A percentile compares a stretch with the other conserved stretches of the same genome.
Conservation (phyloP, 2,888 invertebrate species). For the Myopa testacea region DNA sequence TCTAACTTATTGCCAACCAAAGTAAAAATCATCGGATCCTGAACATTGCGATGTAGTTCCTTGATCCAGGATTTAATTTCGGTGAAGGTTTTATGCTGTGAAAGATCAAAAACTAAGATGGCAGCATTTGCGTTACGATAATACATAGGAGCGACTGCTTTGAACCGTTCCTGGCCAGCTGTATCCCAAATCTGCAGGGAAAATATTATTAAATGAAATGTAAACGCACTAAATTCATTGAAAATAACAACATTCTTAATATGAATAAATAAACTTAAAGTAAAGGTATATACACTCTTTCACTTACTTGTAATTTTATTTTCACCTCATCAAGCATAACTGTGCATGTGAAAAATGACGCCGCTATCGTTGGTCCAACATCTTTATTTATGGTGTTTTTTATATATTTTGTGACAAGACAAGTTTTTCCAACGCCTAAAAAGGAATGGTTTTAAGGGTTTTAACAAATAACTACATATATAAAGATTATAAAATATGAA, state of each 20-base stretch:
- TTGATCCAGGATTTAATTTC: slow-evolving; percentile 89
- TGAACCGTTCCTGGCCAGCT: slow-evolving; percentile 72
- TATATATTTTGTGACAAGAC: slow-evolving; percentile 83
- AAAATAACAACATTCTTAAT: neutral
- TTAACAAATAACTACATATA: neutral
- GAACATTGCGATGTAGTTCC: slow-evolving; percentile 82
- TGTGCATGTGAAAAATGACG: slow-evolving; percentile 89
- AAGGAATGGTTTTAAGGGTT: slow-evolving; percentile 50
- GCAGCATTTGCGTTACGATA: slow-evolving; percentile 93
- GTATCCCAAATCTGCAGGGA: slow-evolving; percentile 67
- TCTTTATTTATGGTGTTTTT: slow-evolving; percentile 81
- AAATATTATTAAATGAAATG: neutral
- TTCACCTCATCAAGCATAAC: slow-evolving; percentile 78
- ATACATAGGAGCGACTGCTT: slow-evolving; percentile 95
- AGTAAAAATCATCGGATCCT: slow-evolving; percentile 81
- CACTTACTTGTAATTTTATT: slow-evolving; percentile 80
- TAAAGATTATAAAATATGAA: neutral
- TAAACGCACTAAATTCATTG: slow-evolving; percentile 20
- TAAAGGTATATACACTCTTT: slow-evolving; percentile 5
- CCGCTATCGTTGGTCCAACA: slow-evolving; percentile 87
- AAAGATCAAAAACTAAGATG: slow-evolving; percentile 87
- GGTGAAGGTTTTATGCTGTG: slow-evolving; percentile 78
- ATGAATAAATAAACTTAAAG: slow-evolving; percentile 20
- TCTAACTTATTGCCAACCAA: slow-evolving; percentile 91
- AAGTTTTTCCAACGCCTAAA: slow-evolving; percentile 92